Evolutionary conservation across 1,140 invertebrate genomes (phyloP).

Genomic region (Pogonomyrmex barbatus): DNA sequence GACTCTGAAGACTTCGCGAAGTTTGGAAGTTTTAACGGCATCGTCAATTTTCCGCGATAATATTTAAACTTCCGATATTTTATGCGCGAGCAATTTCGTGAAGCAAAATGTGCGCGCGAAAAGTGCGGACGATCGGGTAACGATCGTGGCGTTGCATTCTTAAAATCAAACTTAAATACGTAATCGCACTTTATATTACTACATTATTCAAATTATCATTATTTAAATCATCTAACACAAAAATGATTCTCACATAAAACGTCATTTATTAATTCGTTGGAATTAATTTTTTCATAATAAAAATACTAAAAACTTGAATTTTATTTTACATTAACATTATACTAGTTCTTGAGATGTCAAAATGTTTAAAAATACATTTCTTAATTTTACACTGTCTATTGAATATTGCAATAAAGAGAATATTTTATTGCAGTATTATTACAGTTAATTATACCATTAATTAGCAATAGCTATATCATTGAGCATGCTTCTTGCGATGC

Average conservation of each 20-base stretch:
- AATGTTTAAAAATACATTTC: not conserved
- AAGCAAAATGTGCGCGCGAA: constrained; percentile 30
- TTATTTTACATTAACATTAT: not conserved
- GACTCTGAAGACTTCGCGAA: constrained; percentile 12
- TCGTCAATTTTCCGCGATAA: constrained; percentile 50
- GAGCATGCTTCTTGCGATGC: not conserved
- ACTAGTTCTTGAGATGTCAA: not conserved
- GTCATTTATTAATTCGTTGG: not conserved
- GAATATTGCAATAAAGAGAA: not conserved
- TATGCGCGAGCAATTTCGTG: constrained; percentile 16
- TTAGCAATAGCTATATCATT: not conserved
- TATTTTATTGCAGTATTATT: not conserved
- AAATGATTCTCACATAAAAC: not conserved
- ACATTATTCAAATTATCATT: not conserved
- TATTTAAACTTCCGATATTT: constrained; percentile 47
- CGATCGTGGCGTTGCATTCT: not conserved
- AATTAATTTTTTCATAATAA: not conserved
- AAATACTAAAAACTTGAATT: not conserved
- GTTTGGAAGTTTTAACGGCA: constrained; percentile 49
- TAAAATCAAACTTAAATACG: constrained; percentile 2
- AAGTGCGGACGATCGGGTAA: constrained; percentile 10
- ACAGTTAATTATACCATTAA: constrained; percentile 4
- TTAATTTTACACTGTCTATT: not conserved
- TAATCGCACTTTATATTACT: not conserved
- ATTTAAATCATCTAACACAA: constrained; percentile 22